These are phyloP conservation scores for Linyphia triangularis DNA, from an alignment of 2,888 invertebrate genomes.

Conservation along the genomic window DNA sequence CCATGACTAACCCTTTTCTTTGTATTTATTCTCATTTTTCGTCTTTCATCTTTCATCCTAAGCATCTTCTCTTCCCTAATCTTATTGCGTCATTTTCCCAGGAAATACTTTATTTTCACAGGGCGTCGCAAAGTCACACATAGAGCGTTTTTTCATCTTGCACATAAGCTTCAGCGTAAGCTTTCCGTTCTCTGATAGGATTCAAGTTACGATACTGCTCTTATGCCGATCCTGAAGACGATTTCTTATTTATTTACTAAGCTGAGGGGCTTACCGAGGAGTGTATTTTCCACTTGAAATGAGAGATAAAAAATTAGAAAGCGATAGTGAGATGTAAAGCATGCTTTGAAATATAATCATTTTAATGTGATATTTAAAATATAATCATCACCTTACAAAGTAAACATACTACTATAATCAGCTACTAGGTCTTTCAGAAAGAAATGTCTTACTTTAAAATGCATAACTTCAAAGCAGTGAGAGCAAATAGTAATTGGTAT, in stretches of 20 bases:
- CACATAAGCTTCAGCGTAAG: neutral
- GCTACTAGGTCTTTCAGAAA: too few species aligned
- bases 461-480: too few species aligned
- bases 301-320: too few species aligned
- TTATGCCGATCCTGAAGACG: neutral
- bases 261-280: neutral
- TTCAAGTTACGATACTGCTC: neutral
- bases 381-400: too few species aligned
- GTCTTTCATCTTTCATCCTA: neutral
- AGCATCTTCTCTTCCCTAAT: neutral
- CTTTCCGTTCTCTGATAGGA: neutral
- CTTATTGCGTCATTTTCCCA: neutral
- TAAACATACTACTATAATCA: too few species aligned
- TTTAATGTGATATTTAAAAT: too few species aligned
- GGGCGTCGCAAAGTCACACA: neutral
- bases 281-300: neutral
- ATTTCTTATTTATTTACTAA: neutral
- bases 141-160: neutral
- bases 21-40: neutral
- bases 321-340: too few species aligned
- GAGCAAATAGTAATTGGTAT: too few species aligned
- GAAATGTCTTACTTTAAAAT: too few species aligned
- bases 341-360: too few species aligned
- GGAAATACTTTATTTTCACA: neutral
- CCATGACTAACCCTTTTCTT: neutral